phyloP scores from a whole-genome alignment of 2,888 invertebrate species.

The Entomobrya proxima region DNA sequence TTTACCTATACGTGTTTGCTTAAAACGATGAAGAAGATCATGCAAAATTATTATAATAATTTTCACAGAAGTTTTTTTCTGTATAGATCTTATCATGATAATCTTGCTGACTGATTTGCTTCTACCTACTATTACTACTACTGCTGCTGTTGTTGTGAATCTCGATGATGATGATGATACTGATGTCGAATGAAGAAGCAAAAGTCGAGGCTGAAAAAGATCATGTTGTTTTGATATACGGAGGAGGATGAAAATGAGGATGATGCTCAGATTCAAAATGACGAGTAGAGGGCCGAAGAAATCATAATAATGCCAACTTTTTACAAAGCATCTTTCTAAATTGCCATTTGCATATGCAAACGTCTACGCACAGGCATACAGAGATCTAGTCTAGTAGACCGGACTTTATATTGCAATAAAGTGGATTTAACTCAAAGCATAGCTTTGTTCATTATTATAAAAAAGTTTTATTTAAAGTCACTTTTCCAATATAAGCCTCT shows the following conservation, averaged over 20 bases:
- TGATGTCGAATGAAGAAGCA: conserved; percentile 20
- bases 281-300: conserved; percentile 29
- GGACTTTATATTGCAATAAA: not conserved
- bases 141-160: conserved; percentile 3
- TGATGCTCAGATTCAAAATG: conserved; percentile 35
- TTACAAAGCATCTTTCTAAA: conserved; percentile 6
- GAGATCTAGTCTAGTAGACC: not conserved
- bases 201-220: conserved; percentile 40
- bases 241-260: conserved; percentile 62
- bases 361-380: not conserved
- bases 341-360: not conserved
- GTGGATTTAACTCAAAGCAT: too few species aligned
- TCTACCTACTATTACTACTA: not conserved
- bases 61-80: not conserved
- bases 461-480: conserved; percentile 16
- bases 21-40: not conserved
- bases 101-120: conserved; percentile 48
- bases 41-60: conserved; percentile 26
- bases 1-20: not conserved
- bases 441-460: conserved; percentile 9
- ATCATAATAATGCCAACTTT: conserved; percentile 58
- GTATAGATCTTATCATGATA: conserved; percentile 35
- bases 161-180: not conserved
- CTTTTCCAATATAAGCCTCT: conserved; percentile 13
- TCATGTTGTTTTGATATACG: conserved; percentile 50